Percentiles rank a stretch among this genome's conserved stretches.
phyloP scores from a whole-genome alignment of 2,113 vertebrate species.

The Hydrochoerus hydrochaeris region DNA sequence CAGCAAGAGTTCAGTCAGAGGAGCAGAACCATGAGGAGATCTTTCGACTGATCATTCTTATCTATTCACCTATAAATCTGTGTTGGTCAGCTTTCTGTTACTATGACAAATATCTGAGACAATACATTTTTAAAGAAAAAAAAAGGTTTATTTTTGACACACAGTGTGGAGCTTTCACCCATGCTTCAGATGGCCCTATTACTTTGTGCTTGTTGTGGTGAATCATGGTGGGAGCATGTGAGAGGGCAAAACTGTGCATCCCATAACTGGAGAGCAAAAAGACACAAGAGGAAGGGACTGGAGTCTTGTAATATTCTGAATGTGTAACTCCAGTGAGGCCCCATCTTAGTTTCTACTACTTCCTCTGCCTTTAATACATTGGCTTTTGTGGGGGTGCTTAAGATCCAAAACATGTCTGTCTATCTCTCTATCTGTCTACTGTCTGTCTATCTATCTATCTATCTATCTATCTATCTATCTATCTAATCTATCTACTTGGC shows the following conservation, averaged over 20 bases:
- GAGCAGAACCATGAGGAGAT: not conserved
- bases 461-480: not conserved
- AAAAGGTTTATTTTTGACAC: not conserved
- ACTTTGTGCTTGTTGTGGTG: not conserved
- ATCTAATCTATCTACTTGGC: not conserved
- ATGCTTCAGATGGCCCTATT: not conserved
- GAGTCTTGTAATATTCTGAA: not conserved
- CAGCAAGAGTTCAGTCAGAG: constrained; percentile 16
- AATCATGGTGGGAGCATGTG: not conserved
- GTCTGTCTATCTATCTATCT: not conserved
- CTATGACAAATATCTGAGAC: not conserved
- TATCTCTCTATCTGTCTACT: not conserved
- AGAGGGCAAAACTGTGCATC: not conserved
- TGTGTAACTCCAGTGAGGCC: not conserved
- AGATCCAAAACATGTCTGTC: not conserved
- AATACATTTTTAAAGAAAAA: not conserved
- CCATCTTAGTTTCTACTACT: not conserved
- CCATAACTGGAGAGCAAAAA: not conserved
- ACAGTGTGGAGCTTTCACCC: not conserved
- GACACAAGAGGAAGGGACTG: not conserved
- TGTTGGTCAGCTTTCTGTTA: not conserved
- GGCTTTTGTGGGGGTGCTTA: too few species aligned
- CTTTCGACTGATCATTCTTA: not conserved
- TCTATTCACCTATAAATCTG: not conserved
- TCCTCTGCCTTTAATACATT: not conserved